phyloP scores from a whole-genome alignment of 2,113 vertebrate genomes.

The Axis porcinus region DNA sequence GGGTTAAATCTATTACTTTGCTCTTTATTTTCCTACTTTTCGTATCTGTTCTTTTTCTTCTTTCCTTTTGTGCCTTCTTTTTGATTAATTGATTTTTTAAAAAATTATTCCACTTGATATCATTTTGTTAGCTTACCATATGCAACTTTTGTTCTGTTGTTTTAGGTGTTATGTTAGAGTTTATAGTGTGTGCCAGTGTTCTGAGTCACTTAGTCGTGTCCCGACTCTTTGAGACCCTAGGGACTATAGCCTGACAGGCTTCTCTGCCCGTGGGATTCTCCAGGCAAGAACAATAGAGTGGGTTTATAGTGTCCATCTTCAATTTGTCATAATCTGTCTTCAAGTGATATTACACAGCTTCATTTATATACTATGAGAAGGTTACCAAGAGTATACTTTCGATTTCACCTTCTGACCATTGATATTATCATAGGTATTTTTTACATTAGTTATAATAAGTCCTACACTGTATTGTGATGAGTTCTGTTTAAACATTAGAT shows the following conservation, averaged over 20 bases:
- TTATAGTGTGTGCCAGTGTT: not conserved
- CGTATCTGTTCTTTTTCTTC: not conserved
- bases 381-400: not conserved
- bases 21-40: not conserved
- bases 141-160: not conserved
- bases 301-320: not conserved
- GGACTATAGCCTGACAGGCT: not conserved
- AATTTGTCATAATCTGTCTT: not conserved
- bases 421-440: not conserved
- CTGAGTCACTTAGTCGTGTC: not conserved
- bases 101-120: not conserved
- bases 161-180: not conserved
- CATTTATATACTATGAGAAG: not conserved
- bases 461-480: not conserved
- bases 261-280: not conserved
- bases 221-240: not conserved
- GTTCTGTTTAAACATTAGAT: not conserved
- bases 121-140: not conserved
- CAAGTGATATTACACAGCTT: not conserved
- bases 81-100: not conserved
- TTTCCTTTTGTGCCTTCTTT: not conserved
- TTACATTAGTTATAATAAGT: not conserved
- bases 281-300: not conserved
- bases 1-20: not conserved
- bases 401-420: not conserved